Evolutionary conservation across 1,140 invertebrate species (phyloP).

Genomic region (Aphaenogaster floridana): DNA sequence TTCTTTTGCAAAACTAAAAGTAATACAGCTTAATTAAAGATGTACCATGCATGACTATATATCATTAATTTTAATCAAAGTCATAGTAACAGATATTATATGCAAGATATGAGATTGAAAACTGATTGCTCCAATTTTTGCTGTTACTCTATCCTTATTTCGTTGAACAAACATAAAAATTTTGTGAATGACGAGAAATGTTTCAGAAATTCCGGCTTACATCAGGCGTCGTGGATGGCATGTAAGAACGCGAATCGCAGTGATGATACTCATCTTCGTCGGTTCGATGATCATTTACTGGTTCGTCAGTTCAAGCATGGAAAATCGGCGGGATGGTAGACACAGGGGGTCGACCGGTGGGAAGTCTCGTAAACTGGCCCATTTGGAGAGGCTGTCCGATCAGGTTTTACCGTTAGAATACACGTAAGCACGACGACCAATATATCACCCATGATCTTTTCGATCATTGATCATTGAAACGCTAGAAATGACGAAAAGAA

Average conservation of each 20-base stretch:
- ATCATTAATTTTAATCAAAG: background rate
- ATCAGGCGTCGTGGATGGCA: conserved; percentile 69
- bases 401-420: conserved; percentile 63
- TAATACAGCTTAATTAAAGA: background rate
- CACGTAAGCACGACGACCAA: conserved; percentile 40
- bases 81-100: background rate
- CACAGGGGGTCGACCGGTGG: background rate
- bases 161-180: background rate
- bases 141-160: background rate
- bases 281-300: conserved; percentile 74
- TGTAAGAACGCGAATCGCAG: conserved; percentile 63
- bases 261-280: conserved; percentile 69
- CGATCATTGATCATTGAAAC: background rate
- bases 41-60: background rate
- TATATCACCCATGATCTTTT: background rate
- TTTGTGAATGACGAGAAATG: background rate
- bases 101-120: background rate
- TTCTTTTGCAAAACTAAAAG: background rate
- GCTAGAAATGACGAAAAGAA: background rate
- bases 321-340: conserved; percentile 39
- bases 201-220: conserved; percentile 75
- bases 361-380: conserved; percentile 25
- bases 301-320: conserved; percentile 74
- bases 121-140: background rate
- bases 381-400: conserved; percentile 37